Evolutionary conservation across 2,888 invertebrate species (phyloP).

Genomic region (Chironomus tentans): DNA sequence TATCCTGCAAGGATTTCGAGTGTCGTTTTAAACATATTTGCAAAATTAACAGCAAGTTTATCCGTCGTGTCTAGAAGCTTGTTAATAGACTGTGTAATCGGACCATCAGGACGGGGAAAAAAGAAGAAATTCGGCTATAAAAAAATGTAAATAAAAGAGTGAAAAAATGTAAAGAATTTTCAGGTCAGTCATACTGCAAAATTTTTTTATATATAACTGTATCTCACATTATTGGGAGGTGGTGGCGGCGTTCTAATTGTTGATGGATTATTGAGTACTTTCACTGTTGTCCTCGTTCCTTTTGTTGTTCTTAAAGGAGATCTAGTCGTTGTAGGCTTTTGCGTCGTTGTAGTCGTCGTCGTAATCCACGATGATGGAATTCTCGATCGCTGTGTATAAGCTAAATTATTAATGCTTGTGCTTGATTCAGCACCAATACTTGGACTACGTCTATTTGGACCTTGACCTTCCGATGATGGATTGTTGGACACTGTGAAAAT

Average conservation of each 20-base stretch:
- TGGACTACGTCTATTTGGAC: conserved; percentile 3
- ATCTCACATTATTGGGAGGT: neutral
- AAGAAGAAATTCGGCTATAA: neutral
- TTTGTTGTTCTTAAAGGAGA: conserved; percentile 1
- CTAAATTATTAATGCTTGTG: neutral
- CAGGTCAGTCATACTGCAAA: neutral
- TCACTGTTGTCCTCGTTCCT: neutral
- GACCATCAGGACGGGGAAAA: neutral
- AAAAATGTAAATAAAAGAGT: neutral
- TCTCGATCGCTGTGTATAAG: neutral
- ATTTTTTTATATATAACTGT: neutral
- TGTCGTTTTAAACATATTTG: neutral
- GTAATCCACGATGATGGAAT: conserved; percentile 2
- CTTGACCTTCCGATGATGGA: neutral
- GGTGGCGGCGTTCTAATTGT: neutral
- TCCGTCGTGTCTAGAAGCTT: neutral
- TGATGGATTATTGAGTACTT: no score
- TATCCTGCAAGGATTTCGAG: neutral
- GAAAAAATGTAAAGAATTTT: neutral
- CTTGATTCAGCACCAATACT: neutral
- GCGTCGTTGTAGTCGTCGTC: neutral
- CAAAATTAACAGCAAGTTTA: neutral
- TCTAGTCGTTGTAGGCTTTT: neutral
- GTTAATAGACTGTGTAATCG: neutral
- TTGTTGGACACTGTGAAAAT: neutral